A percentile compares a stretch with the other conserved stretches of the same genome.
phyloP scores from a whole-genome alignment of 1,140 invertebrate species.

The Bombus difficillimus region DNA sequence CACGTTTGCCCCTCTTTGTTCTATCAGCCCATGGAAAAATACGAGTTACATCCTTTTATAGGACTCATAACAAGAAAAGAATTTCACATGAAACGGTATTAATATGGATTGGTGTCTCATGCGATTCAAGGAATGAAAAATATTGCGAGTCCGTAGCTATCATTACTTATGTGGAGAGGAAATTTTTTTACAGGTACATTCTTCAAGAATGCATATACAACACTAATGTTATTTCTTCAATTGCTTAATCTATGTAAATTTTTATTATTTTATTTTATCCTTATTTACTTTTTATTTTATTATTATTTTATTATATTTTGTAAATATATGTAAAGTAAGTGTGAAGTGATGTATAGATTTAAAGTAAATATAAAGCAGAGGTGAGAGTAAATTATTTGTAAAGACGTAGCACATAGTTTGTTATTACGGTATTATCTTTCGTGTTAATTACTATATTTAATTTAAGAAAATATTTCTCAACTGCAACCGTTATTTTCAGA shows the following conservation, averaged over 20 bases:
- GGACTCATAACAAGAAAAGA: neutral
- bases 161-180: neutral
- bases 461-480: too few species aligned
- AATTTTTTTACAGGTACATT: neutral
- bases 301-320: too few species aligned
- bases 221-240: neutral
- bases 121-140: neutral
- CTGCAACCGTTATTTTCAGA: too few species aligned
- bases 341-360: neutral
- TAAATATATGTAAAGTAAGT: neutral
- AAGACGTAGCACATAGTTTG: too few species aligned
- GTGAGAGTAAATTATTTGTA: neutral
- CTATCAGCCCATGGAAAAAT: conserved; percentile 10
- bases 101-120: neutral
- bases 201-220: neutral
- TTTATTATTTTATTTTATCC: too few species aligned
- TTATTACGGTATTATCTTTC: too few species aligned
- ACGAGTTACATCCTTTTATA: neutral
- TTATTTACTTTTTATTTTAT: too few species aligned
- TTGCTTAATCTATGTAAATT: neutral
- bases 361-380: neutral
- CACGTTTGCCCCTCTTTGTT: conserved; percentile 24
- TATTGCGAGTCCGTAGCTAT: neutral
- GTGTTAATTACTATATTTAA: too few species aligned
- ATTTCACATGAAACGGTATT: neutral